A percentile compares a stretch with the other conserved stretches of the same genome.
Evolutionary conservation across 2,888 invertebrate species (phyloP).

Genomic region (Agrochola circellaris): DNA sequence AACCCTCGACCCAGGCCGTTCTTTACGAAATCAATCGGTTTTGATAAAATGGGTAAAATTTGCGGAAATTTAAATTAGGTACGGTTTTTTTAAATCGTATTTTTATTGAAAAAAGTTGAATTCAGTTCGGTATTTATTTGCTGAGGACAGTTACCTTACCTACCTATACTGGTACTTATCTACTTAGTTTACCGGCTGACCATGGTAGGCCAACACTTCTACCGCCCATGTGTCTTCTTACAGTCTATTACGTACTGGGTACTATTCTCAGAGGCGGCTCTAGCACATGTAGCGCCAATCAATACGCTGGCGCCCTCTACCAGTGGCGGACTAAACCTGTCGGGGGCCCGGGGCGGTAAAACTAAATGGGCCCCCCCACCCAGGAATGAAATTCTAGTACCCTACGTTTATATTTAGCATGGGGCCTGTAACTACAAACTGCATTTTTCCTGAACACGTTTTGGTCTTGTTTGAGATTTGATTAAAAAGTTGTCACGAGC

Average conservation of each 20-base stretch:
- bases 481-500: too few species aligned
- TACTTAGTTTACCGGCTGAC: neutral
- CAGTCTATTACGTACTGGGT: neutral
- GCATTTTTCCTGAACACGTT: too few species aligned
- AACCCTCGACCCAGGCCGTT: constrained; percentile 58
- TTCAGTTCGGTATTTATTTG: neutral
- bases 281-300: too few species aligned
- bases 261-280: neutral
- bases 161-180: neutral
- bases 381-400: too few species aligned
- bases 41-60: constrained; percentile 63
- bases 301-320: too few species aligned
- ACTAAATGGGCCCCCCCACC: too few species aligned
- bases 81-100: neutral
- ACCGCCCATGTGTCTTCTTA: neutral
- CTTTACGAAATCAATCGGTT: constrained; percentile 59
- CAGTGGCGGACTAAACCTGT: too few species aligned
- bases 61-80: constrained; percentile 23
- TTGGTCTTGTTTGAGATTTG: too few species aligned
- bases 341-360: too few species aligned
- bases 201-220: neutral
- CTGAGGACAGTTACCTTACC: neutral
- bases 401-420: too few species aligned
- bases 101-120: neutral
- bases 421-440: too few species aligned